Percentiles rank a stretch among this genome's conserved stretches.
Conservation (phyloP, 2,113 vertebrate species). For the Apteryx mantelli region DNA sequence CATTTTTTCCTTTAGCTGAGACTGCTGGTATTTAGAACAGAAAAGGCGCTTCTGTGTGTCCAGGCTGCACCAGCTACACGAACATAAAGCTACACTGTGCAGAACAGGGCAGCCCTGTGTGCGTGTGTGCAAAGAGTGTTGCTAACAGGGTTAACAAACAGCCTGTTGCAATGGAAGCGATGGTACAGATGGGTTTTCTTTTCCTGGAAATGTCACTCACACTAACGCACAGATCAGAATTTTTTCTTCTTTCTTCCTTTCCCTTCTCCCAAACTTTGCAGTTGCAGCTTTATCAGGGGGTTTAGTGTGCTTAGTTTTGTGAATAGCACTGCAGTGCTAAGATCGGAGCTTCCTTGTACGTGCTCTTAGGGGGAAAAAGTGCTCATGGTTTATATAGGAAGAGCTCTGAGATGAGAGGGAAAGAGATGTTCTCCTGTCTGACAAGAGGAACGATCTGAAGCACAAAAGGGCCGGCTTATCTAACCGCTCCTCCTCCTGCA, state of each 20-base stretch:
- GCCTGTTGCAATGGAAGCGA: neutral
- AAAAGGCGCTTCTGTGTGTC: slow-evolving; percentile 24
- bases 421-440: neutral
- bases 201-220: neutral
- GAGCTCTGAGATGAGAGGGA: neutral
- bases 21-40: neutral
- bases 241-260: neutral
- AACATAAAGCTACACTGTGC: slow-evolving; percentile 55
- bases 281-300: neutral
- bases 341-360: neutral
- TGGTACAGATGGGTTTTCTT: neutral
- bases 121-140: neutral
- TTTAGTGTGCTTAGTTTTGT: accelerated
- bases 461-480: too few species aligned
- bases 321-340: neutral
- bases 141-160: neutral
- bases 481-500: too few species aligned
- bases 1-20: slow-evolving; percentile 27
- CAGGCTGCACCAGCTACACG: neutral
- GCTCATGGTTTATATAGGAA: neutral
- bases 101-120: slow-evolving; percentile 52
- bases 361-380: neutral
- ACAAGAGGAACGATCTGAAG: too few species aligned
- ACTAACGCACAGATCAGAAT: accelerated
- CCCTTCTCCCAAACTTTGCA: neutral